A percentile compares a stretch with the other conserved stretches of the same genome.
Conservation (phyloP, 2,113 vertebrate species). For the Ctenomys sociabilis region DNA sequence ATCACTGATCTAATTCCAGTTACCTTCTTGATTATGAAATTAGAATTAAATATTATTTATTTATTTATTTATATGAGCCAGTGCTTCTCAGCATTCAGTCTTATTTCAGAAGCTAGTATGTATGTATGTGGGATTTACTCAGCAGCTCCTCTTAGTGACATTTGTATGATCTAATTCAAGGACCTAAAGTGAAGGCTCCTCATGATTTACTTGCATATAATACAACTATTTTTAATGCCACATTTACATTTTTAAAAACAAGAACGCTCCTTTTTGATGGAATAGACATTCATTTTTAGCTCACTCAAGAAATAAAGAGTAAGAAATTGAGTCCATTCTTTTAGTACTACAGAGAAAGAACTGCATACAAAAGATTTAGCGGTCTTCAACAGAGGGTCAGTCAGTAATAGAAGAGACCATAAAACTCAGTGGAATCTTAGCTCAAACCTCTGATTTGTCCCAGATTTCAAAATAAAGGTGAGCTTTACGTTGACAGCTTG, state of each 20-base stretch:
- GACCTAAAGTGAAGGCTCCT: constrained; percentile 46
- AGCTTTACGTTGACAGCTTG: constrained; percentile 39
- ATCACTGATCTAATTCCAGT: constrained; percentile 42
- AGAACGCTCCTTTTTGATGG: constrained; percentile 52
- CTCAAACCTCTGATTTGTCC: constrained; percentile 24
- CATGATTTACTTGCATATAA: constrained; percentile 69
- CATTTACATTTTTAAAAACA: constrained; percentile 72
- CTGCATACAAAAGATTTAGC: constrained; percentile 38
- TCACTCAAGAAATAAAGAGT: constrained; percentile 34
- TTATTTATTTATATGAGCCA: constrained; percentile 56
- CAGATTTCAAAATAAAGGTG: constrained; percentile 34
- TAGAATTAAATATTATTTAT: constrained; percentile 61
- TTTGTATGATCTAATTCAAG: constrained; percentile 73
- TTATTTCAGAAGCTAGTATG: constrained; percentile 61
- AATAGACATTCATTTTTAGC: constrained; percentile 53
- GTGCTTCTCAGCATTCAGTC: constrained; percentile 54
- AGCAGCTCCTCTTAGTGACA: constrained; percentile 56
- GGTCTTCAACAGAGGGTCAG: neutral
- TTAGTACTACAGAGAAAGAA: constrained; percentile 18
- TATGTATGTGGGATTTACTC: constrained; percentile 57
- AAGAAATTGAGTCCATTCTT: constrained; percentile 44
- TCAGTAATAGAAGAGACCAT: constrained; percentile 25
- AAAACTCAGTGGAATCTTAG: neutral
- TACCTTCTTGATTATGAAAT: constrained; percentile 57
- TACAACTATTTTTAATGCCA: constrained; percentile 66